A percentile compares a stretch with the other conserved stretches of the same genome.
Evolutionary conservation across 2,113 vertebrate genomes (phyloP).

Genomic region (Oryzias curvinotus): DNA sequence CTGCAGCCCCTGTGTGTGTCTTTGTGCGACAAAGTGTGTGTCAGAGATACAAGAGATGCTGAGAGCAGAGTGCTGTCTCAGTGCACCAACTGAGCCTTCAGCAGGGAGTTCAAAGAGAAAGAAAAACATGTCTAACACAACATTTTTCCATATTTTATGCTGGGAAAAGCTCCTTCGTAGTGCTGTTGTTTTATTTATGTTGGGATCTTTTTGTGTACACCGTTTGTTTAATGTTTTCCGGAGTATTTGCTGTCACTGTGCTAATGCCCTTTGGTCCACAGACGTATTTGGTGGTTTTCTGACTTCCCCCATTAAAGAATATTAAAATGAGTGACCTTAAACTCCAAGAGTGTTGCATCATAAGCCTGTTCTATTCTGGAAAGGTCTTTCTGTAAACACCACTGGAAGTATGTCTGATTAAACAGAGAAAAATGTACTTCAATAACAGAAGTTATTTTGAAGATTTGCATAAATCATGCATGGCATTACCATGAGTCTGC

Average conservation of each 20-base stretch:
- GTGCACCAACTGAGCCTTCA: background rate
- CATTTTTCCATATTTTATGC: background rate
- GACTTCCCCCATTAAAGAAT: background rate
- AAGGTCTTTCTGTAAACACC: background rate
- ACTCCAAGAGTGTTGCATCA: background rate
- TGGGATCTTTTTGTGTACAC: background rate
- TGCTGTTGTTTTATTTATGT: background rate
- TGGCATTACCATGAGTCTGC: conserved; percentile 3
- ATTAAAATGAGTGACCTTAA: background rate
- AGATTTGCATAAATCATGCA: conserved; percentile 23
- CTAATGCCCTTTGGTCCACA: background rate
- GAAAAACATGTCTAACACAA: background rate
- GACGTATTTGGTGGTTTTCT: too few species aligned
- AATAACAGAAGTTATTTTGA: background rate
- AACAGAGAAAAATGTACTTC: background rate
- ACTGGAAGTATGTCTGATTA: background rate
- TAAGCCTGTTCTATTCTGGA: background rate
- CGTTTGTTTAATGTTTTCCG: background rate
- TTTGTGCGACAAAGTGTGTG: background rate
- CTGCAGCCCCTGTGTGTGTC: background rate
- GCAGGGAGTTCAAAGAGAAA: background rate
- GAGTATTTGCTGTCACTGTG: background rate
- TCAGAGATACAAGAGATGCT: background rate
- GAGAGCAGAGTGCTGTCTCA: background rate
- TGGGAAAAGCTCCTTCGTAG: background rate